Percentiles rank a stretch among this genome's conserved stretches.
phyloP scores from a whole-genome alignment of 1,140 invertebrate species.

The Drosophila sp. region DNA sequence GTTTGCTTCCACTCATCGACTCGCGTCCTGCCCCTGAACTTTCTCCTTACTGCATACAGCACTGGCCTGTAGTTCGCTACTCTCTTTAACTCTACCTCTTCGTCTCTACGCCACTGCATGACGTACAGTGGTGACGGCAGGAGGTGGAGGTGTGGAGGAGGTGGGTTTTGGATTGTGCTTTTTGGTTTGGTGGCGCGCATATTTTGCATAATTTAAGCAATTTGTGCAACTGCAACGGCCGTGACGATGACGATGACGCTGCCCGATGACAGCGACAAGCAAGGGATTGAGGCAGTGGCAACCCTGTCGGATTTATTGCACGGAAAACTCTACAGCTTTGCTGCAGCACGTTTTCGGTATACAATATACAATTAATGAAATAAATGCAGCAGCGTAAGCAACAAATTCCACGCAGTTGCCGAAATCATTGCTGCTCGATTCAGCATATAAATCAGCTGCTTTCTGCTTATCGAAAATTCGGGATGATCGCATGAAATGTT shows the following conservation, averaged over 20 bases:
- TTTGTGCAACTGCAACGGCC: constrained; percentile 71
- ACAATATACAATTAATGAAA: too few relatives aligned
- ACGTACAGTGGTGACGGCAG: neutral
- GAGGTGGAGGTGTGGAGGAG: constrained; percentile 9
- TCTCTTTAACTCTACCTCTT: neutral
- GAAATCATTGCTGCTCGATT: too few relatives aligned
- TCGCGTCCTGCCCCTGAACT: neutral
- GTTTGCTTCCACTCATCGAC: constrained; percentile 15
- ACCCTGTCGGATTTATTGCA: too few relatives aligned
- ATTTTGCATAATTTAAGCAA: constrained; percentile 83
- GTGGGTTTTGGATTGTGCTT: constrained; percentile 52
- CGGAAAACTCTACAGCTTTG: too few relatives aligned
- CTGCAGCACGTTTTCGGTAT: too few relatives aligned
- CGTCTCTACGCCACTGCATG: neutral
- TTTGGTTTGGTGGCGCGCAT: constrained; percentile 72
- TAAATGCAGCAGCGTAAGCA: too few relatives aligned
- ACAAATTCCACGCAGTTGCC: too few relatives aligned
- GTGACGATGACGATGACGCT: constrained; percentile 26
- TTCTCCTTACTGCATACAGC: neutral
- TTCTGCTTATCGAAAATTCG: too few relatives aligned
- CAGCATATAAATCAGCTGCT: too few relatives aligned
- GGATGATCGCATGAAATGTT: too few relatives aligned
- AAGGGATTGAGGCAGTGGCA: constrained; percentile 14
- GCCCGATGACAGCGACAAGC: constrained; percentile 41
- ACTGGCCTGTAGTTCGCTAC: neutral